A percentile compares a stretch with the other conserved stretches of the same genome.
Conservation (phyloP, 2,888 invertebrate genomes). For the Xiphydria camelus region DNA sequence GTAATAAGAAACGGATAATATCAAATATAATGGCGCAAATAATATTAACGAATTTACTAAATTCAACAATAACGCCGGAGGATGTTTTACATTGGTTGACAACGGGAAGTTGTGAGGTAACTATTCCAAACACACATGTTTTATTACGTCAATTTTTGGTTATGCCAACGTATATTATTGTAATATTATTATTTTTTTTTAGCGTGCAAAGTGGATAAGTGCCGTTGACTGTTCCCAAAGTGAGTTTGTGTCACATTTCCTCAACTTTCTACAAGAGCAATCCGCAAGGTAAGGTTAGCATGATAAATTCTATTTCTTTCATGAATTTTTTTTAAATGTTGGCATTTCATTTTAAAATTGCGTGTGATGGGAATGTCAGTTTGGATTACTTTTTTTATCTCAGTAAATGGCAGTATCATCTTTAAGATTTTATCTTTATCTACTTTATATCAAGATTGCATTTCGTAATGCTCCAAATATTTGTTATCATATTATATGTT, state of each 20-base stretch:
- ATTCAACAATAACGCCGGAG: slow-evolving; percentile 28
- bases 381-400: neutral
- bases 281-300: slow-evolving; percentile 32
- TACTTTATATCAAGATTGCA: no score
- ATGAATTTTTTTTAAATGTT: slow-evolving; percentile 1
- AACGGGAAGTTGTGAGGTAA: slow-evolving; percentile 32
- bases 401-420: no score
- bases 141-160: neutral
- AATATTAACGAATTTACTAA: slow-evolving; percentile 31
- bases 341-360: neutral
- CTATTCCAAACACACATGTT: slow-evolving; percentile 7
- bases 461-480: neutral
- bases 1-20: no score
- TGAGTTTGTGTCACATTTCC: slow-evolving; percentile 37
- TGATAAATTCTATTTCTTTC: neutral
- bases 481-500: neutral
- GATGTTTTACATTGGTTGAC: slow-evolving; percentile 36
- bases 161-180: neutral
- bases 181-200: slow-evolving; percentile 9
- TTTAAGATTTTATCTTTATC: no score
- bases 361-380: neutral
- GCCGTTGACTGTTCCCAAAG: slow-evolving; percentile 20
- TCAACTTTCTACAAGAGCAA: slow-evolving; percentile 36
- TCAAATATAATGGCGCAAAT: slow-evolving; percentile 36
- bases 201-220: slow-evolving; percentile 24